Percentiles rank a stretch among this genome's conserved stretches.
Conservation (phyloP, 2,113 vertebrate genomes). For the Hoplias malabaricus region DNA sequence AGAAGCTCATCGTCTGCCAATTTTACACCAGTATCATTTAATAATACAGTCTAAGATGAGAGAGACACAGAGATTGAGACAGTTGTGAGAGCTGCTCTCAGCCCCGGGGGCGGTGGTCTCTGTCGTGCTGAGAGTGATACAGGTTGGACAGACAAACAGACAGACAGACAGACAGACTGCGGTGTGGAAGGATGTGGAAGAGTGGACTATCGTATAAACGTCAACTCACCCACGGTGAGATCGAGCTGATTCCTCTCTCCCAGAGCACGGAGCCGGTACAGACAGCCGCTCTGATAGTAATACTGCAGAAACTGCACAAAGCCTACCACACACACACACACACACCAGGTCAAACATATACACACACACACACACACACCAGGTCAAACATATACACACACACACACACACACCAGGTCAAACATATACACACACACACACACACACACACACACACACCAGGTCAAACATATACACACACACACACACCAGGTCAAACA, state of each 20-base stretch:
- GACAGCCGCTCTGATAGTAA: slow-evolving; percentile 97
- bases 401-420: background rate
- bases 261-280: slow-evolving; percentile 89
- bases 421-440: background rate
- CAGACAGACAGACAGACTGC: no score
- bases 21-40: no score
- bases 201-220: no score
- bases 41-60: no score
- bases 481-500: background rate
- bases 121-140: no score
- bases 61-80: no score
- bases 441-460: no score
- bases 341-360: background rate
- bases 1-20: no score
- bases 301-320: slow-evolving; percentile 97
- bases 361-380: background rate
- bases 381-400: background rate
- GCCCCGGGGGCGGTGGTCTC: no score
- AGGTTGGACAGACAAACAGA: no score
- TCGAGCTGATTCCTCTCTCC: slow-evolving; percentile 95
- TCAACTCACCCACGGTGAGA: slow-evolving; percentile 91
- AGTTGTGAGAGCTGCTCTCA: no score
- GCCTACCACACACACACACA: slow-evolving; percentile 70
- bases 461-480: slow-evolving; percentile 6
- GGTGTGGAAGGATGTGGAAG: no score